Evolutionary conservation across 2,797 vertebrate species (phyloP).

Genomic region (Enteromius argenteus): DNA sequence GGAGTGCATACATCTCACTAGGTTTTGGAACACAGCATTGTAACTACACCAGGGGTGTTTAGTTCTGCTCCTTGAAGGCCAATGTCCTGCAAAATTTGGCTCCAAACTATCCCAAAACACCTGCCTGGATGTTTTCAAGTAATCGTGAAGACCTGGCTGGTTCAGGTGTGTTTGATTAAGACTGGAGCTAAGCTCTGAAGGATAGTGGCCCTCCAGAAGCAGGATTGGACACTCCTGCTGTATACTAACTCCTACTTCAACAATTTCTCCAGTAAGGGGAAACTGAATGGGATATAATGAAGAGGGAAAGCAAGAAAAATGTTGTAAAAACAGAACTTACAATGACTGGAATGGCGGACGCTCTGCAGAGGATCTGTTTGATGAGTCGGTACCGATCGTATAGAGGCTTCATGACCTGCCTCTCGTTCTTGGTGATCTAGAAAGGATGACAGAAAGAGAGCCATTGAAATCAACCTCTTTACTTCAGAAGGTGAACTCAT

Average conservation of each 20-base stretch:
- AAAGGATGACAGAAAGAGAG: constrained; percentile 23
- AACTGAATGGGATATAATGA: neutral
- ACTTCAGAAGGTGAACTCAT: neutral
- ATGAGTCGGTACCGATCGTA: constrained; percentile 97
- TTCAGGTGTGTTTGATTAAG: neutral
- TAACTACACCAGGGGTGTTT: neutral
- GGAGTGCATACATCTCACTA: neutral
- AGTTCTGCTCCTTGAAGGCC: neutral
- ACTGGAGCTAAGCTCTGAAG: neutral
- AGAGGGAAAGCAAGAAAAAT: neutral
- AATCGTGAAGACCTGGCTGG: neutral
- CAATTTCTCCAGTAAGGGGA: neutral
- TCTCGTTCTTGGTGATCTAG: constrained; percentile 91
- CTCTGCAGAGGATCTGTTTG: constrained; percentile 96
- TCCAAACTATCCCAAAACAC: neutral
- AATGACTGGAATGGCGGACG: constrained; percentile 91
- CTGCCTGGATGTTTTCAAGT: neutral
- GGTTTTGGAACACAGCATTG: neutral
- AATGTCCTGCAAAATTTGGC: neutral
- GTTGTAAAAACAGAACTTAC: constrained; percentile 80
- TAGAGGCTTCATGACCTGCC: constrained; percentile 94
- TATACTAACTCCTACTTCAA: neutral
- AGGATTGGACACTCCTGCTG: neutral
- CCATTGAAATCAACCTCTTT: neutral
- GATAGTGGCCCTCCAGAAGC: neutral